A percentile compares a stretch with the other conserved stretches of the same genome.
phyloP scores from a whole-genome alignment of 2,113 vertebrate genomes.

The Anas platyrhynchos region DNA sequence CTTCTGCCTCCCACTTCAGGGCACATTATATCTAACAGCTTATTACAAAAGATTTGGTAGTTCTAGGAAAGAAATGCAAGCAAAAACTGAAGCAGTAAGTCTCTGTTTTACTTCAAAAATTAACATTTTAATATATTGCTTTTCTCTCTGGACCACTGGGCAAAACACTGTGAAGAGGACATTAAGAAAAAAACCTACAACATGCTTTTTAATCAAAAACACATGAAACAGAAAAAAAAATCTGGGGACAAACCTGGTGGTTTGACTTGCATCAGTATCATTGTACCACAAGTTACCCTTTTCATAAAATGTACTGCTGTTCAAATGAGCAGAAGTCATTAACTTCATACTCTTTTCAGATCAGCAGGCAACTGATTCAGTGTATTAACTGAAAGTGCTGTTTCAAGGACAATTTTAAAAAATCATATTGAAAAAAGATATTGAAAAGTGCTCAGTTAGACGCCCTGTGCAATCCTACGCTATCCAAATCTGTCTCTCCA shows the following conservation, averaged over 20 bases:
- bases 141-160: neutral
- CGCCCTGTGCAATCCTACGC: neutral
- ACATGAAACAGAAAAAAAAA: constrained; percentile 26
- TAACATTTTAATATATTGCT: neutral
- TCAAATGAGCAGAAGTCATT: constrained; percentile 14
- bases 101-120: neutral
- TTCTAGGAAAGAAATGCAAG: neutral
- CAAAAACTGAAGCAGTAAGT: neutral
- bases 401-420: neutral
- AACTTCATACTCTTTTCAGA: constrained; percentile 31
- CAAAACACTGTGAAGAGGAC: neutral
- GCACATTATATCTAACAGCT: neutral
- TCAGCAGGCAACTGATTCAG: neutral
- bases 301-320: constrained; percentile 1
- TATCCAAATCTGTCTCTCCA: neutral
- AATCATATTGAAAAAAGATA: neutral
- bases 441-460: neutral
- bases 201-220: neutral
- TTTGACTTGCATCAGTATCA: neutral
- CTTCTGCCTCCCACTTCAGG: neutral
- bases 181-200: neutral
- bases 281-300: neutral
- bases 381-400: neutral
- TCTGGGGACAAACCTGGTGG: constrained; percentile 1
- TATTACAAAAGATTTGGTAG: neutral